phyloP scores from a whole-genome alignment of 2,113 vertebrate genomes.

The Cygnus buccinator region DNA sequence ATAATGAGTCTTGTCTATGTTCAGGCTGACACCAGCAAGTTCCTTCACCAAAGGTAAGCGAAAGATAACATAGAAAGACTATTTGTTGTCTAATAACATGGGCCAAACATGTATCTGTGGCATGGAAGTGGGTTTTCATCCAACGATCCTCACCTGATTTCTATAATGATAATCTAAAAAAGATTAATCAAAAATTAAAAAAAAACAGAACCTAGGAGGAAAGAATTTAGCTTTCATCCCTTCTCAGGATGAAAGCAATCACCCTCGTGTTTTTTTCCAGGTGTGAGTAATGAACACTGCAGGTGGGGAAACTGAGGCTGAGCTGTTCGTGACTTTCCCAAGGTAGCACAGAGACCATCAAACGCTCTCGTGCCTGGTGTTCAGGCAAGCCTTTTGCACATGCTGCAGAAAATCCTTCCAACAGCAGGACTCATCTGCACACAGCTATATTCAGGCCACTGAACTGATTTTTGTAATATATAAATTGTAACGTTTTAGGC shows the following conservation, averaged over 20 bases:
- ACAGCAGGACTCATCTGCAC: background rate
- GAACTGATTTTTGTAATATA: background rate
- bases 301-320: background rate
- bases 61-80: background rate
- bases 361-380: background rate
- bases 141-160: background rate
- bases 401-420: background rate
- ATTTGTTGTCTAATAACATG: background rate
- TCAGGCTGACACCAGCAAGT: background rate
- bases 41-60: background rate
- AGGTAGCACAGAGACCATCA: background rate
- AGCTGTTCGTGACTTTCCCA: background rate
- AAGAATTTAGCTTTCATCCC: background rate
- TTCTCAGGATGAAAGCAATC: background rate
- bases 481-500: background rate
- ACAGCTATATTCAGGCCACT: background rate
- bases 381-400: background rate
- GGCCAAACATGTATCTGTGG: fast-evolving
- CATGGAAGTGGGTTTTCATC: background rate
- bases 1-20: fast-evolving
- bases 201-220: background rate
- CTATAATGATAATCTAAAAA: background rate
- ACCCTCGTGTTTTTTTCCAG: fast-evolving
- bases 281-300: background rate
- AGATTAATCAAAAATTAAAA: background rate